phyloP scores from a whole-genome alignment of 1,140 invertebrate genomes.

The Drosophila nikananu region DNA sequence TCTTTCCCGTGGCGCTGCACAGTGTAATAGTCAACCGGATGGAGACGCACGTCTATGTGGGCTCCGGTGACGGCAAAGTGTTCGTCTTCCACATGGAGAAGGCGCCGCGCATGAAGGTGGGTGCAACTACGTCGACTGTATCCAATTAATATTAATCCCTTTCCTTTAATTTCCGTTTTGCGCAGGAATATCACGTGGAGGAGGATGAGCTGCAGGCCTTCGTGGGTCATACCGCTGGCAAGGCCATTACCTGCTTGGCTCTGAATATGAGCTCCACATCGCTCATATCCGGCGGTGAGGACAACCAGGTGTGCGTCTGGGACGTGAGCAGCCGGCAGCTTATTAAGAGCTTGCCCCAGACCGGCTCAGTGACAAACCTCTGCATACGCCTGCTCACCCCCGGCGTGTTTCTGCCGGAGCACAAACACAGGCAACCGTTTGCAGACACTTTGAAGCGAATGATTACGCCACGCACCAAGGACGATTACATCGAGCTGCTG shows the following conservation, averaged over 20 bases:
- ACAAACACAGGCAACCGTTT: constrained; percentile 84
- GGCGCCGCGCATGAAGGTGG: constrained; percentile 87
- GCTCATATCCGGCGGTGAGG: constrained; percentile 91
- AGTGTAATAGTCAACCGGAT: constrained; percentile 89
- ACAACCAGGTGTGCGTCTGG: constrained; percentile 92
- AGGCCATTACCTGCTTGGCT: constrained; percentile 89
- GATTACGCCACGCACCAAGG: constrained; percentile 57
- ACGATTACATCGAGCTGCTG: constrained; percentile 69
- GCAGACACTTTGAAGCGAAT: constrained; percentile 84
- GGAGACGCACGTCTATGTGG: constrained; percentile 91
- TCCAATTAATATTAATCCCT: neutral
- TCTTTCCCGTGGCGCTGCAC: constrained; percentile 90
- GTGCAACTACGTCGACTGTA: neutral
- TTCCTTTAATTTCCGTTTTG: constrained; percentile 48
- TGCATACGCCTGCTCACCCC: constrained; percentile 87
- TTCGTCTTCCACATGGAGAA: constrained; percentile 89
- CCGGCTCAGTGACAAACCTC: constrained; percentile 90
- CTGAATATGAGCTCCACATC: constrained; percentile 89
- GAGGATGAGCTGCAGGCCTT: constrained; percentile 86
- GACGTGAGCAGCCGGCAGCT: constrained; percentile 91
- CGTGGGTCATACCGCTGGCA: constrained; percentile 89
- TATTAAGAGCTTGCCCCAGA: constrained; percentile 89
- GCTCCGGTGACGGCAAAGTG: constrained; percentile 90
- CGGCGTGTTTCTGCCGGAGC: constrained; percentile 83
- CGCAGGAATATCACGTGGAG: constrained; percentile 88